Percentiles rank a stretch among this genome's conserved stretches.
Evolutionary conservation across 2,888 invertebrate species (phyloP).

Genomic region (Acrobeloides nanus): DNA sequence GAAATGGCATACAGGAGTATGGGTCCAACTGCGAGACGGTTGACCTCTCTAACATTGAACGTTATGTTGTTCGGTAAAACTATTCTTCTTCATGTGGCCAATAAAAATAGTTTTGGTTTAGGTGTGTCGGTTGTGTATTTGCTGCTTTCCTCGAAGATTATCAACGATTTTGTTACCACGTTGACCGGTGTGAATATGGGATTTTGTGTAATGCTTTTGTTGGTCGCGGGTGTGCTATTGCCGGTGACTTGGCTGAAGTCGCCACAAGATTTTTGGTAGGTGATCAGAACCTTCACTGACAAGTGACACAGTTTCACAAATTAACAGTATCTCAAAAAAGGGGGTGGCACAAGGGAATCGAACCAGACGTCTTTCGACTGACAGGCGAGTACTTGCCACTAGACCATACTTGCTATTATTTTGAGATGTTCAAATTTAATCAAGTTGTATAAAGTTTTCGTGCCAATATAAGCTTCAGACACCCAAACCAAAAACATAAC

Average conservation of each 20-base stretch:
- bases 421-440: too few relatives aligned
- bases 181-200: conserved; percentile 19
- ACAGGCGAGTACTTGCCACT: too few relatives aligned
- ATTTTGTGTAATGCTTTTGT: conserved; percentile 29
- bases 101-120: conserved; percentile 16
- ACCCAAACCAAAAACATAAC: too few relatives aligned
- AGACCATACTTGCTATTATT: not conserved
- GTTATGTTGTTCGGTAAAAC: conserved; percentile 14
- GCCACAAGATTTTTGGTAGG: conserved; percentile 51
- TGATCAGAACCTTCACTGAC: not conserved
- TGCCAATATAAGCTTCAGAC: too few relatives aligned
- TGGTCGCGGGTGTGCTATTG: conserved; percentile 34
- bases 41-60: conserved; percentile 14
- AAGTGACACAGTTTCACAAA: not conserved
- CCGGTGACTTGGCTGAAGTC: conserved; percentile 49
- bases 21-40: conserved; percentile 26
- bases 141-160: conserved; percentile 46
- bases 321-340: not conserved
- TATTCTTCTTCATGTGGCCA: not conserved
- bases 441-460: too few relatives aligned
- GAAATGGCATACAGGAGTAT: conserved; percentile 49
- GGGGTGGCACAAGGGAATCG: too few relatives aligned
- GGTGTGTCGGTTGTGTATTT: conserved; percentile 50
- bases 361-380: too few relatives aligned
- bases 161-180: conserved; percentile 35